phyloP scores from a whole-genome alignment of 1,140 invertebrate genomes.

The Phthorimaea operculella region DNA sequence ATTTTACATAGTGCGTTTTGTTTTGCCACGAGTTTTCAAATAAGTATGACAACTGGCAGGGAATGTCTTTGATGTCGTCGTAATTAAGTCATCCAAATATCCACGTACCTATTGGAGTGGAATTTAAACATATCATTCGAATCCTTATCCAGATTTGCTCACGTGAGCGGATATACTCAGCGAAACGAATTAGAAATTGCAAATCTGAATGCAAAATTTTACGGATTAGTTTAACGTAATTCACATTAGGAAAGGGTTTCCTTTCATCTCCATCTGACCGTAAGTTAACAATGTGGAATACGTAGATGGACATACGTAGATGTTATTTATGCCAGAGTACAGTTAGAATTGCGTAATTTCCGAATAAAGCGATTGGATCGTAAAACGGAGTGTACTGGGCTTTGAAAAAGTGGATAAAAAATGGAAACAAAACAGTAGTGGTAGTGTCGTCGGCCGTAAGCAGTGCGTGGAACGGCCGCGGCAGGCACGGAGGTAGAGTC shows the following conservation, averaged over 20 bases:
- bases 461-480: conserved; percentile 24
- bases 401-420: conserved; percentile 13
- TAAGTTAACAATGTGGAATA: neutral
- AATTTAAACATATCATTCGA: too few species aligned
- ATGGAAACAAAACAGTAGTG: conserved; percentile 26
- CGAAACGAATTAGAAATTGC: neutral
- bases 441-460: conserved; percentile 29
- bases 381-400: neutral
- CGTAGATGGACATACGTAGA: neutral
- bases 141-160: too few species aligned
- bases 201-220: neutral
- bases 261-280: neutral
- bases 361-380: conserved; percentile 1
- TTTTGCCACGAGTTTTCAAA: too few species aligned
- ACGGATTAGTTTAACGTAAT: neutral
- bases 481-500: neutral
- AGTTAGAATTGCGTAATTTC: conserved; percentile 1
- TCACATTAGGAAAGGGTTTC: neutral
- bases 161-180: neutral
- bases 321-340: neutral
- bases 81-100: too few species aligned
- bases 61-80: too few species aligned
- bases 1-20: too few species aligned
- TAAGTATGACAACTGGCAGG: too few species aligned
- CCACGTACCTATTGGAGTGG: too few species aligned